A percentile compares a stretch with the other conserved stretches of the same genome.
These are phyloP conservation scores for Numida meleagris DNA, from an alignment of 2,113 vertebrate species.

Conservation along the genomic window DNA sequence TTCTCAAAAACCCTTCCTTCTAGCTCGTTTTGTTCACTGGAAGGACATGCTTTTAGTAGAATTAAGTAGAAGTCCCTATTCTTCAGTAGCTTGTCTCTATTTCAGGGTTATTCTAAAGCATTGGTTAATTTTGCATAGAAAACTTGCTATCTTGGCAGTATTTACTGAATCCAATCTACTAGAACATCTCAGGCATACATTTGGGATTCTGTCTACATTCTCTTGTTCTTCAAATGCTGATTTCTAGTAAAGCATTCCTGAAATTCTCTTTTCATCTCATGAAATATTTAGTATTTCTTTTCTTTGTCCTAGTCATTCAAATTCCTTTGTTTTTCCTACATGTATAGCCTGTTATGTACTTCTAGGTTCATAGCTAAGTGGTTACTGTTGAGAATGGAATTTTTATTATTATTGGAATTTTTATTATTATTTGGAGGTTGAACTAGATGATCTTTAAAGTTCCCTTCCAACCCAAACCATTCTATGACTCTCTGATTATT, in stretches of 20 bases:
- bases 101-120: neutral
- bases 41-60: neutral
- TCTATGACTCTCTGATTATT: neutral
- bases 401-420: neutral
- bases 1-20: neutral
- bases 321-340: neutral
- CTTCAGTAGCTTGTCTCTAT: neutral
- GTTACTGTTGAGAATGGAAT: neutral
- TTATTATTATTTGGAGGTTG: neutral
- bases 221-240: neutral
- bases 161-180: neutral
- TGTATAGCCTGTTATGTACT: neutral
- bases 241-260: slow-evolving; percentile 26
- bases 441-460: neutral
- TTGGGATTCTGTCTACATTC: neutral
- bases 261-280: neutral
- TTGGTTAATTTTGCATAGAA: neutral
- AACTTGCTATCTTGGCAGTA: neutral
- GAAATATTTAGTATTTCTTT: slow-evolving; percentile 30
- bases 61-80: neutral
- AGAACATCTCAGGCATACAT: neutral
- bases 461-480: neutral
- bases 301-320: neutral
- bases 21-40: neutral
- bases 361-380: neutral